Evolutionary conservation across 2,113 vertebrate species (phyloP).

Genomic region (Gasterosteus nipponicus): DNA sequence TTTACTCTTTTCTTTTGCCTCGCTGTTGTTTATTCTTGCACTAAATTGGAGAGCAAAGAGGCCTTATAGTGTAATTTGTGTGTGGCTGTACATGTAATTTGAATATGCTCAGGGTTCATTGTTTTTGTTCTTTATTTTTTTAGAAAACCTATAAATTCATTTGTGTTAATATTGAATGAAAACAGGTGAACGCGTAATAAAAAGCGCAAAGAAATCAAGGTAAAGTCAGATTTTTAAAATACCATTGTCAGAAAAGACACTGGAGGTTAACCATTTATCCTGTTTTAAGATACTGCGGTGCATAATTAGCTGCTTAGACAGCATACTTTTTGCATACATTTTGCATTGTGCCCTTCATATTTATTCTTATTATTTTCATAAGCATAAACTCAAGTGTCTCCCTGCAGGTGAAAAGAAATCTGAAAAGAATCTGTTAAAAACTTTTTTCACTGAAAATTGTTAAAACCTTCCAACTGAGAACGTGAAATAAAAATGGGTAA

Average conservation of each 20-base stretch:
- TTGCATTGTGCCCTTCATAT: neutral
- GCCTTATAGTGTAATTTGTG: conserved; percentile 51
- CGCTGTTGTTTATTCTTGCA: conserved; percentile 65
- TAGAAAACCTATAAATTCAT: conserved; percentile 29
- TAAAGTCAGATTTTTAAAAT: conserved; percentile 4
- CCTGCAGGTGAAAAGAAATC: neutral
- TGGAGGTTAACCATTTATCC: neutral
- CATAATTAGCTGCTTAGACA: neutral
- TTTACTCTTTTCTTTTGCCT: conserved; percentile 85
- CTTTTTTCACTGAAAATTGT: neutral
- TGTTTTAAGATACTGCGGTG: neutral
- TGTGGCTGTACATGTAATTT: conserved; percentile 30
- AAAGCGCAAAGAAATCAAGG: conserved; percentile 3
- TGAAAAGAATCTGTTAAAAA: neutral
- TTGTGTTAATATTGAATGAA: conserved; percentile 28
- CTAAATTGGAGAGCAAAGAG: conserved; percentile 68
- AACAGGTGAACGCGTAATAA: conserved; percentile 2
- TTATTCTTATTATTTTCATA: neutral
- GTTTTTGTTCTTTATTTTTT: conserved; percentile 24
- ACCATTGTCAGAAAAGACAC: conserved; percentile 7
- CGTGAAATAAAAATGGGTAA: neutral
- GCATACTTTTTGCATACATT: too few relatives aligned
- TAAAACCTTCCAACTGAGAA: neutral
- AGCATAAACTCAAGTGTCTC: neutral
- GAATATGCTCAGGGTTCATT: conserved; percentile 45